A percentile compares a stretch with the other conserved stretches of the same genome.
Conservation (phyloP, 2,888 invertebrate genomes). For the Rutpela maculata region DNA sequence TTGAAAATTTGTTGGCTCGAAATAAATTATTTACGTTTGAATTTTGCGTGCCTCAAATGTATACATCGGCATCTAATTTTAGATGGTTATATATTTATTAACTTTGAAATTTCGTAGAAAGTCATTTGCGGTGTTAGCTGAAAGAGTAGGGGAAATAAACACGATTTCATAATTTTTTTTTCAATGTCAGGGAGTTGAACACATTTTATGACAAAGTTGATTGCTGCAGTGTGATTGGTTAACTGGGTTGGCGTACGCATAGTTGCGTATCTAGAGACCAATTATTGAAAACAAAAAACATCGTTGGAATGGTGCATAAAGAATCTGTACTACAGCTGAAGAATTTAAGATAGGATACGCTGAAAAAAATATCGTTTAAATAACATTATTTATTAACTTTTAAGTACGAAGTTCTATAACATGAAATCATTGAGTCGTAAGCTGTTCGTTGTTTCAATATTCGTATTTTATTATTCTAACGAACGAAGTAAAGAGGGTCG, state of each 20-base stretch:
- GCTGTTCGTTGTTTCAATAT: too few species aligned
- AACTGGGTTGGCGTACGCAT: neutral
- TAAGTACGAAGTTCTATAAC: too few species aligned
- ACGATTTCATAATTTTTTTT: neutral
- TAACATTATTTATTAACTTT: too few species aligned
- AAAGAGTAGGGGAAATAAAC: neutral
- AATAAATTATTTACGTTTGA: constrained; percentile 53
- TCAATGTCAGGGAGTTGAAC: neutral
- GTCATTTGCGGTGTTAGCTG: neutral
- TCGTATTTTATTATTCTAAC: too few species aligned
- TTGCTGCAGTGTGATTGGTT: neutral
- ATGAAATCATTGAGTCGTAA: too few species aligned
- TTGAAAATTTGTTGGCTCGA: constrained; percentile 31
- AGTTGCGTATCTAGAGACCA: neutral
- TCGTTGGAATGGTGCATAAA: too few species aligned
- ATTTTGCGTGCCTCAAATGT: constrained; percentile 54
- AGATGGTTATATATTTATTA: constrained; percentile 22
- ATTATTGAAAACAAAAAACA: too few species aligned
- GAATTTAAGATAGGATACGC: too few species aligned
- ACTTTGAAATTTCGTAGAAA: constrained; percentile 14
- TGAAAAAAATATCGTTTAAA: too few species aligned
- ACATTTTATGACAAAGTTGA: neutral
- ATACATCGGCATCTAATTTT: constrained; percentile 36
- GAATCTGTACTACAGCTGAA: too few species aligned
- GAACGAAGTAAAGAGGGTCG: too few species aligned